Evolutionary conservation across 2,797 vertebrate species (phyloP).

Genomic region (Cirrhinus molitorella): DNA sequence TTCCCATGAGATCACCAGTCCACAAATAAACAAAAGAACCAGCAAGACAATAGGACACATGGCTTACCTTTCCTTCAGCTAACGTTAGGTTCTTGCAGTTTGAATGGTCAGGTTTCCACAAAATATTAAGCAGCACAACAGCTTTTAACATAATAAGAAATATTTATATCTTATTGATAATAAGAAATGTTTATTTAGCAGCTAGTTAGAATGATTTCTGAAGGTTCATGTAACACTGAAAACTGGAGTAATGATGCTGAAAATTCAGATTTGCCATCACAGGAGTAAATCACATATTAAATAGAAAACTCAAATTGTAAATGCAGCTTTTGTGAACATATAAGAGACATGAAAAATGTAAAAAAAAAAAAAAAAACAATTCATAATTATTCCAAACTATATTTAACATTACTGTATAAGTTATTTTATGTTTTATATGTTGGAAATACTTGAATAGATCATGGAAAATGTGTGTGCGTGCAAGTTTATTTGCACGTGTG

Average conservation of each 20-base stretch:
- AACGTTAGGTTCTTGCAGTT: not conserved
- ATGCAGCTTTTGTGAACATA: too few species aligned
- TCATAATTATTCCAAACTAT: too few species aligned
- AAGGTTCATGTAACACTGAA: not conserved
- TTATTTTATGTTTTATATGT: not conserved
- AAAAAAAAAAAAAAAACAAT: too few species aligned
- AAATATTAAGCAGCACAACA: not conserved
- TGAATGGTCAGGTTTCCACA: not conserved
- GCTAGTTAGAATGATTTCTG: not conserved
- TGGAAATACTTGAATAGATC: not conserved
- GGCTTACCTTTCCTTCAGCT: not conserved
- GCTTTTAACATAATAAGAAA: not conserved
- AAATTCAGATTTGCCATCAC: not conserved
- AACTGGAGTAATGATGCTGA: not conserved
- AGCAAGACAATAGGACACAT: constrained; percentile 1
- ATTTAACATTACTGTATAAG: not conserved
- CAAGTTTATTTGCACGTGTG: constrained; percentile 26
- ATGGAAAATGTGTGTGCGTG: not conserved
- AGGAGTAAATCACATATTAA: too few species aligned
- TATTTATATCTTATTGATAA: not conserved
- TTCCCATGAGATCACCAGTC: not conserved
- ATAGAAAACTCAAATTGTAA: too few species aligned
- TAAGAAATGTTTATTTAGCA: not conserved
- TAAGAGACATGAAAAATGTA: too few species aligned
- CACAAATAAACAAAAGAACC: not conserved